These are phyloP conservation scores for Emmelina monodactyla DNA, from an alignment of 2,888 invertebrate species.

Conservation along the genomic window DNA sequence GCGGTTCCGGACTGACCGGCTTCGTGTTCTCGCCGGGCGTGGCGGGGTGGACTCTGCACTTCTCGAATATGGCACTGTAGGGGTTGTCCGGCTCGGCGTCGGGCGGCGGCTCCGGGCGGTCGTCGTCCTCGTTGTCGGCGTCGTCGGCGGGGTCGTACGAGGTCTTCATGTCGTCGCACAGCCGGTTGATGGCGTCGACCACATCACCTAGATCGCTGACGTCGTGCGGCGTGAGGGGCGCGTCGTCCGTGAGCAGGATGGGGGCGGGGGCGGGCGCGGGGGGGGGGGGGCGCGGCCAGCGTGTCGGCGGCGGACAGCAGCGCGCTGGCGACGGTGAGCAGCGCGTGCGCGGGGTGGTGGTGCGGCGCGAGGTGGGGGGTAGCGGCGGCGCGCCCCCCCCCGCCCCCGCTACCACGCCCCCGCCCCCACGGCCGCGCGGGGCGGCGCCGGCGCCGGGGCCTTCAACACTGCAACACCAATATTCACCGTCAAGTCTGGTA, in stretches of 20 bases:
- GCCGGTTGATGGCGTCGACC: slow-evolving; percentile 55
- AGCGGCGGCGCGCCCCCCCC: slow-evolving; percentile 39
- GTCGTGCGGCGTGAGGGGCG: slow-evolving; percentile 33
- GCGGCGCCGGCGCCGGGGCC: slow-evolving; percentile 70
- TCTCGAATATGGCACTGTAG: background rate
- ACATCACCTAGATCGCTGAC: slow-evolving; percentile 53
- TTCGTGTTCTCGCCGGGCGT: background rate
- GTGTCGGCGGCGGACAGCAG: slow-evolving; percentile 39
- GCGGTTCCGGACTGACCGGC: background rate
- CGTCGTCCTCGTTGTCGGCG: background rate
- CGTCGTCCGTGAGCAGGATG: slow-evolving; percentile 34
- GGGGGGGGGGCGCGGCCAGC: slow-evolving; percentile 20
- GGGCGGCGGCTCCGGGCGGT: background rate
- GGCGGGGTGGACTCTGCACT: background rate
- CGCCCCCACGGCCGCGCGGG: slow-evolving; percentile 63
- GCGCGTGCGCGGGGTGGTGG: slow-evolving; percentile 40
- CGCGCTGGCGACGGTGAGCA: slow-evolving; percentile 41
- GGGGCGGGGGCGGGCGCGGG: slow-evolving; percentile 13
- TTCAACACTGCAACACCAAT: slow-evolving; percentile 27
- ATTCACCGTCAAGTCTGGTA: too few relatives aligned
- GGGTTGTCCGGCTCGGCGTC: background rate
- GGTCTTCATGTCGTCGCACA: slow-evolving; percentile 56
- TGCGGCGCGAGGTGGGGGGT: slow-evolving; percentile 25
- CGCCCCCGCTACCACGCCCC: slow-evolving; percentile 55
- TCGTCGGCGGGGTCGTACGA: slow-evolving; percentile 30